Percentiles rank a stretch among this genome's conserved stretches.
Conservation (phyloP, 2,888 invertebrate genomes). For the Micoletzkya japonica region DNA sequence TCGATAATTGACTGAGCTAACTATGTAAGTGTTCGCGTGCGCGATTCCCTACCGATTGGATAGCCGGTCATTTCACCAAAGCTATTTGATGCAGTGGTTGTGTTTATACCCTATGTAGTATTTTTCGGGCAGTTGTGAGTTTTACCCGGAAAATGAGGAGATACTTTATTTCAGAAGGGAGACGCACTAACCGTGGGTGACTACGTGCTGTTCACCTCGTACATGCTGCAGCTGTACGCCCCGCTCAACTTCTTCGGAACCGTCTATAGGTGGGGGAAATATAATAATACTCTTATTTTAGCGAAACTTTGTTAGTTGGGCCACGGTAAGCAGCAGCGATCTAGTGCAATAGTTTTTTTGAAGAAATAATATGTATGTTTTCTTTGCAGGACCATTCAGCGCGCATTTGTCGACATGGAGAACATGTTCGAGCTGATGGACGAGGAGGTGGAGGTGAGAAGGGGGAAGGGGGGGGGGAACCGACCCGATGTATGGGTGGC, state of each 20-base stretch:
- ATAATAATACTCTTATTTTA: neutral
- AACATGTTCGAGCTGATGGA: slow-evolving; percentile 95
- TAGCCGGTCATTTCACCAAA: too few relatives aligned
- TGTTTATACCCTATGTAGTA: neutral
- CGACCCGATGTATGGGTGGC: neutral
- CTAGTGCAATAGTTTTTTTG: neutral
- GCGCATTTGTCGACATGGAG: slow-evolving; percentile 98
- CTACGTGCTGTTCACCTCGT: slow-evolving; percentile 91
- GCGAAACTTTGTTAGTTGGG: too few relatives aligned
- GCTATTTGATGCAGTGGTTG: too few relatives aligned
- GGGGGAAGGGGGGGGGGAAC: neutral
- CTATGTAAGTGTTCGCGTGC: too few relatives aligned
- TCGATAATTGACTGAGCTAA: too few relatives aligned
- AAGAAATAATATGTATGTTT: neutral
- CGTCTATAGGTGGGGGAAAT: slow-evolving; percentile 82
- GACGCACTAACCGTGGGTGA: slow-evolving; percentile 81
- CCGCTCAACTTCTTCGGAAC: slow-evolving; percentile 98
- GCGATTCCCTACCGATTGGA: too few relatives aligned
- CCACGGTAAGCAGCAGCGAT: too few relatives aligned
- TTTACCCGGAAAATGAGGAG: neutral
- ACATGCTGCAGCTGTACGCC: slow-evolving; percentile 81
- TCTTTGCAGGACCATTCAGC: slow-evolving; percentile 82
- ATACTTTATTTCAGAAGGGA: slow-evolving; percentile 10
- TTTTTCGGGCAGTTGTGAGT: too few relatives aligned
- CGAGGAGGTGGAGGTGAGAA: slow-evolving; percentile 79